Percentiles rank a stretch among this genome's conserved stretches.
These are phyloP conservation scores for Palythoa caribaeorum DNA, from an alignment of 92 coral and sea anemone genomes.

Conservation along the genomic window DNA sequence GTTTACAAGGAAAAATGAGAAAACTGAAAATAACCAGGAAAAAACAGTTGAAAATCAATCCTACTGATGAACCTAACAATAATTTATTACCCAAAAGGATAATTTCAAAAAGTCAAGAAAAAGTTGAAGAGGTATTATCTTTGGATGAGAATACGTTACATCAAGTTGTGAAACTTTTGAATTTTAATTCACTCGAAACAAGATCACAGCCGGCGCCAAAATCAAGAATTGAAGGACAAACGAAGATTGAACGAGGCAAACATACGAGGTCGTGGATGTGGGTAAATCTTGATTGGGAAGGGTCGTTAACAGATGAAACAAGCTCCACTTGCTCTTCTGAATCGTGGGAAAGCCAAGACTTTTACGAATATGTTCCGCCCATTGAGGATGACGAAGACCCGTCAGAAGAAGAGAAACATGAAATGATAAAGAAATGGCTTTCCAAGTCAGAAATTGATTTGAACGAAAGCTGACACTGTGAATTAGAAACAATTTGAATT, in stretches of 20 bases:
- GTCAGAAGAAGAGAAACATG: conserved; percentile 5
- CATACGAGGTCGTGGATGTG: conserved; percentile 22
- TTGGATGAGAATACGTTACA: not conserved
- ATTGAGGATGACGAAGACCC: conserved; percentile 32
- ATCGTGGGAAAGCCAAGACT: not conserved
- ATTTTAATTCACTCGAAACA: conserved; percentile 5
- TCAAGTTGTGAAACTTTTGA: conserved; percentile 1
- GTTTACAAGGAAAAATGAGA: not conserved
- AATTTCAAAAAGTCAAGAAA: not conserved
- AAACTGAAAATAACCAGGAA: conserved; percentile 4
- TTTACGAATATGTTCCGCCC: conserved; percentile 1
- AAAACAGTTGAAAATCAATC: not conserved
- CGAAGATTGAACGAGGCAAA: not conserved
- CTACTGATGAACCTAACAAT: not conserved
- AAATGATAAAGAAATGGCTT: conserved; percentile 42
- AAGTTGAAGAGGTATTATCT: not conserved
- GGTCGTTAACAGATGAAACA: not conserved
- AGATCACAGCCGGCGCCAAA: not conserved
- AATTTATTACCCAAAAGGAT: not conserved
- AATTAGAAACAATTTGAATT: too few relatives aligned
- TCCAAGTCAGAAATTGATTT: not conserved
- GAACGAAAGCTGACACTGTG: not conserved
- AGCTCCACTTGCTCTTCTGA: not conserved
- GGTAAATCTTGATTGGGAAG: conserved; percentile 36
- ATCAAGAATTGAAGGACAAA: not conserved